These are phyloP conservation scores for Indicator maculatus DNA, from an alignment of 2,113 vertebrate species.

Conservation along the genomic window DNA sequence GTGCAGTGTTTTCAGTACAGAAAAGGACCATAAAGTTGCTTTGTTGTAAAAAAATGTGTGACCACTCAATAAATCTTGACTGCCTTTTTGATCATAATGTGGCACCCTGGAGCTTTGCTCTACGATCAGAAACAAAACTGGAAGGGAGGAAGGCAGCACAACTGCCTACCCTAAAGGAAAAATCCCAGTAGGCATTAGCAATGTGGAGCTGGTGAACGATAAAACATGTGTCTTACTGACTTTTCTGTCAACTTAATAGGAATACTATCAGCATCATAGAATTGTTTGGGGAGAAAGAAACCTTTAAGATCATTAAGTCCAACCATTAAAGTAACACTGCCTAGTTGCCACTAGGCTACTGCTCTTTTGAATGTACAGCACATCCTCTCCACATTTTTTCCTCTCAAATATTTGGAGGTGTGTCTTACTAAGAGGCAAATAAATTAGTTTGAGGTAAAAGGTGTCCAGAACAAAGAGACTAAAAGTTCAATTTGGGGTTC, in stretches of 20 bases:
- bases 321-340: too few relatives aligned
- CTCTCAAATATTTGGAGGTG: neutral
- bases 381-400: neutral
- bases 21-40: neutral
- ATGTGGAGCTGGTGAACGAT: neutral
- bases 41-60: neutral
- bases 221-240: neutral
- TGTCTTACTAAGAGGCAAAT: neutral
- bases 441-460: neutral
- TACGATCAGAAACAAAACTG: neutral
- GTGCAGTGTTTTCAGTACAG: neutral
- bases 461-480: neutral
- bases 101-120: neutral
- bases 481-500: neutral
- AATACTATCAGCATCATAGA: neutral
- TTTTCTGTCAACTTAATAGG: neutral
- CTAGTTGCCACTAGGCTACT: neutral
- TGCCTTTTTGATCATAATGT: neutral
- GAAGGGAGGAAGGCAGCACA: neutral
- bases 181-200: neutral
- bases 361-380: neutral
- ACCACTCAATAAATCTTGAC: neutral
- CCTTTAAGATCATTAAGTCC: too few relatives aligned
- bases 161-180: neutral
- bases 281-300: too few relatives aligned